Conservation (phyloP, 30 jellyfish, hydroid and myxozoan genomes). For the Haliclystus octoradiatus region DNA sequence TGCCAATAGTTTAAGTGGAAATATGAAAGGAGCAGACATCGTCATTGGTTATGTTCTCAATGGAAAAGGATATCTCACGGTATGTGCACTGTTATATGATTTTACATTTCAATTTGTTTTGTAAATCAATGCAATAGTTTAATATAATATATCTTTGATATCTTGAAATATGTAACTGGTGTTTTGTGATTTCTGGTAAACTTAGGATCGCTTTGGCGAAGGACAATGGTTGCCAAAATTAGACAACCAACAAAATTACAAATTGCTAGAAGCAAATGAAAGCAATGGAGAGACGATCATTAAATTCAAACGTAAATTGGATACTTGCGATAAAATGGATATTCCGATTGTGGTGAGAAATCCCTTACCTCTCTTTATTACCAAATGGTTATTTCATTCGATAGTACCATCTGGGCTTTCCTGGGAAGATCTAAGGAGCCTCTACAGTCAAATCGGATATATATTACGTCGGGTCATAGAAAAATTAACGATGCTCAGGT, state of each 20-base stretch:
- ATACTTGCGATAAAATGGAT: constrained; percentile 39
- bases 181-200: too few species aligned
- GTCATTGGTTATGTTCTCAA: constrained; percentile 25
- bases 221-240: constrained; percentile 17
- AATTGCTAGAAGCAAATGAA: constrained; percentile 25
- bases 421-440: too few species aligned
- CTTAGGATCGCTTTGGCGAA: constrained; percentile 21
- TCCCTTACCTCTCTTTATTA: too few species aligned
- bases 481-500: too few species aligned
- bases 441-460: too few species aligned
- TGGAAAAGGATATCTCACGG: constrained; percentile 16
- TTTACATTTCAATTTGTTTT: too few species aligned
- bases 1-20: constrained; percentile 29
- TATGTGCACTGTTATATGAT: not conserved
- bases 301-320: constrained; percentile 28
- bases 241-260: constrained; percentile 32
- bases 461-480: too few species aligned
- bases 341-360: constrained; percentile 33
- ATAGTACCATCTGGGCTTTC: too few species aligned
- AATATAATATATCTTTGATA: too few species aligned
- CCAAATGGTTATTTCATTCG: too few species aligned
- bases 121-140: too few species aligned
- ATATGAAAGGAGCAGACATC: constrained; percentile 34
- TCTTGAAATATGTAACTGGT: too few species aligned
- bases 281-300: constrained; percentile 18